phyloP scores from a whole-genome alignment of 2,888 invertebrate genomes.

The Chrysotoxum bicinctum region DNA sequence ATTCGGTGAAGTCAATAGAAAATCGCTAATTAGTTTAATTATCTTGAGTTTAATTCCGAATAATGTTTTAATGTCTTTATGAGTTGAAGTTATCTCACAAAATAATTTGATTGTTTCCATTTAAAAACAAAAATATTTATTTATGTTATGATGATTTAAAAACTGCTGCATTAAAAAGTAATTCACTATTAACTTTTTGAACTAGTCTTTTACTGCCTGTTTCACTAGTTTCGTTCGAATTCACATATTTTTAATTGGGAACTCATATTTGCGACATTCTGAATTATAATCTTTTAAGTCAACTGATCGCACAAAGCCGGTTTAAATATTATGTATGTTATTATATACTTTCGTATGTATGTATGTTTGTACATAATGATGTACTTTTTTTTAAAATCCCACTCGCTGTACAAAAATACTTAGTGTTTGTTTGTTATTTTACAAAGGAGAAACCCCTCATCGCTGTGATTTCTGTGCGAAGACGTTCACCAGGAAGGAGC shows the following conservation, averaged over 20 bases:
- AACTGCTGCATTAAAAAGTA: too few species aligned
- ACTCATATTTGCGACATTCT: background rate
- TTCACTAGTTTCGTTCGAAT: background rate
- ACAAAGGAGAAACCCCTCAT: constrained; percentile 89
- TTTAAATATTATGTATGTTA: background rate
- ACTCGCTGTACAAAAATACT: constrained; percentile 41
- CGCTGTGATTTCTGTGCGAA: constrained; percentile 93
- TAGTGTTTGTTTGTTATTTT: constrained; percentile 70
- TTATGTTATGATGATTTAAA: too few species aligned
- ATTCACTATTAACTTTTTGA: too few species aligned
- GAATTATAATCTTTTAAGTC: background rate
- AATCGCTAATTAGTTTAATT: background rate
- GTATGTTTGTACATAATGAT: background rate
- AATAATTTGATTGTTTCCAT: too few species aligned
- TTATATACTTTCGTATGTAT: background rate
- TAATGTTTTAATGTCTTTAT: too few species aligned
- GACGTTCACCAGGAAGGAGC: constrained; percentile 93
- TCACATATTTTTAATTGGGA: too few species aligned
- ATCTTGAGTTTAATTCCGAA: too few species aligned
- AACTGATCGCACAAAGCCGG: background rate
- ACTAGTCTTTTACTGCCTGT: too few species aligned
- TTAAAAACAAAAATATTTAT: too few species aligned
- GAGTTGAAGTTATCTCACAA: too few species aligned
- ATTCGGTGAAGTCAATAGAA: too few species aligned
- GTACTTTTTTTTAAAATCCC: background rate